These are phyloP conservation scores for Gallinago jamesoni DNA, from an alignment of 2,113 vertebrate genomes.

Conservation along the genomic window DNA sequence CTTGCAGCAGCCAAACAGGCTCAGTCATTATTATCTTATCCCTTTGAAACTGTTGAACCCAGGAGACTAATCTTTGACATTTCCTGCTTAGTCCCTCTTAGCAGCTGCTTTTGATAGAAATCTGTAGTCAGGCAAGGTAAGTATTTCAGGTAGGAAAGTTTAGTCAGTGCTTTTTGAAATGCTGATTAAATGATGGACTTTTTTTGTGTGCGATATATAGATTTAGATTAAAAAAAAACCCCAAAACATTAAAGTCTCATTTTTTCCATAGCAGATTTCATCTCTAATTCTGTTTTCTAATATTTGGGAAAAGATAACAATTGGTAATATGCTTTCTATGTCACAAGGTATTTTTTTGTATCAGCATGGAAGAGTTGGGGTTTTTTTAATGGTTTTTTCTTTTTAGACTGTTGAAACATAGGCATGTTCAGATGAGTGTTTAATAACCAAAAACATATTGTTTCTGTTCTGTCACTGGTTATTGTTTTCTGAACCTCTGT, in stretches of 20 bases:
- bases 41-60: not conserved
- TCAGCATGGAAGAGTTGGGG: not conserved
- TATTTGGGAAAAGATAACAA: not conserved
- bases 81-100: not conserved
- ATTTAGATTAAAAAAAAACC: not conserved
- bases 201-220: not conserved
- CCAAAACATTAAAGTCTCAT: not conserved
- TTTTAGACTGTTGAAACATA: not conserved
- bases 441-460: not conserved
- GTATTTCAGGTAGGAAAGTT: not conserved
- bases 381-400: not conserved
- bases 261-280: not conserved
- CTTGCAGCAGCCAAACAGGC: not conserved
- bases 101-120: not conserved
- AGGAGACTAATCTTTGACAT: not conserved
- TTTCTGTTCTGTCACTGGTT: not conserved
- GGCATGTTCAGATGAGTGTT: not conserved
- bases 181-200: not conserved
- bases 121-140: not conserved
- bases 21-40: not conserved
- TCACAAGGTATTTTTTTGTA: not conserved
- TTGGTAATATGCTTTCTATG: not conserved
- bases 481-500: not conserved
- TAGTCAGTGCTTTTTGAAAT: not conserved
- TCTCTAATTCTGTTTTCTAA: not conserved